Conservation (phyloP, 1,140 invertebrate genomes). For the Drosophila insularis region DNA sequence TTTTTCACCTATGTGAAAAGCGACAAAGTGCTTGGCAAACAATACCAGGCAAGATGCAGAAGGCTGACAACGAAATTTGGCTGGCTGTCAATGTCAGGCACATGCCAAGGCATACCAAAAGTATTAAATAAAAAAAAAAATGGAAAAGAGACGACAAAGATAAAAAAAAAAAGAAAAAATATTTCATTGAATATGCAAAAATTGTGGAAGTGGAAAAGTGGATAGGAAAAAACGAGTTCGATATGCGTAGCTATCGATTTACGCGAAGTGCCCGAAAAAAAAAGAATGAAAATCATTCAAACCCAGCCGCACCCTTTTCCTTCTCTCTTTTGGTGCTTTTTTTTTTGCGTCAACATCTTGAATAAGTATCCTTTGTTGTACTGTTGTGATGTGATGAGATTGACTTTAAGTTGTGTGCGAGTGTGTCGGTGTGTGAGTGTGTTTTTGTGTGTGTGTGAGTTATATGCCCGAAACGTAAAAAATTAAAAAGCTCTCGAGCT, state of each 20-base stretch:
- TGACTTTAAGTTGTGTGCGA: slow-evolving; percentile 57
- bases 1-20: slow-evolving; percentile 39
- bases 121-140: slow-evolving; percentile 25
- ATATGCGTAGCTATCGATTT: slow-evolving; percentile 56
- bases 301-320: slow-evolving; percentile 44
- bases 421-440: slow-evolving; percentile 14
- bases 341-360: slow-evolving; percentile 34
- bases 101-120: slow-evolving; percentile 25
- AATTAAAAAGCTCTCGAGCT: slow-evolving; percentile 62
- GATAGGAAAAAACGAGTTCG: slow-evolving; percentile 31
- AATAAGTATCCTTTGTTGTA: slow-evolving; percentile 47
- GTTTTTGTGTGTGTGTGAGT: slow-evolving; percentile 11
- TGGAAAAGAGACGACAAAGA: slow-evolving; percentile 12
- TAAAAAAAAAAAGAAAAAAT: slow-evolving; percentile 47
- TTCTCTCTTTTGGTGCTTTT: slow-evolving; percentile 24
- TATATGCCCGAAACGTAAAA: slow-evolving; percentile 62
- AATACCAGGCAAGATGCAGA: slow-evolving; percentile 50
- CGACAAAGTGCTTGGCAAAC: slow-evolving; percentile 41
- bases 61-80: slow-evolving; percentile 70
- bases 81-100: slow-evolving; percentile 64
- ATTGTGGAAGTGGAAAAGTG: slow-evolving; percentile 31
- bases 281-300: slow-evolving; percentile 2
- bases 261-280: slow-evolving; percentile 16
- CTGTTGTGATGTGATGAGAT: slow-evolving; percentile 54
- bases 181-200: slow-evolving; percentile 68